Conservation (phyloP, 2,797 vertebrate species). For the Periophthalmus magnuspinnatus region DNA sequence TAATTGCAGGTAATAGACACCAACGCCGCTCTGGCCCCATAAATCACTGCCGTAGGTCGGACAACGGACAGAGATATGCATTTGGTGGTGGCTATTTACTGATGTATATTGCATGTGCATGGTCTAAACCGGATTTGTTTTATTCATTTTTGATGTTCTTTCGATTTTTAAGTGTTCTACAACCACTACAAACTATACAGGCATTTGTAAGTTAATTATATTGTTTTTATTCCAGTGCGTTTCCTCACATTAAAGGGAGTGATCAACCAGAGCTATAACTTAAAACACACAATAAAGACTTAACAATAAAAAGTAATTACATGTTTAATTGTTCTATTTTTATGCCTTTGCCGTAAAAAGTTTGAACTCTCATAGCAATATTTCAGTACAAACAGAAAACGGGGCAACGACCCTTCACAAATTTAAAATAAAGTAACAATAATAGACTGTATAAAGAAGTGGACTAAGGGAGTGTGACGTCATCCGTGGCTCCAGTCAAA, state of each 20-base stretch:
- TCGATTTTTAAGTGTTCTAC: not conserved
- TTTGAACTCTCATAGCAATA: no score
- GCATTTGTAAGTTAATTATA: not conserved
- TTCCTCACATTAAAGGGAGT: not conserved
- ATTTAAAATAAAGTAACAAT: no score
- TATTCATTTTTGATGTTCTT: not conserved
- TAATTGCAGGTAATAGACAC: slow-evolving; percentile 60
- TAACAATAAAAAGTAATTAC: not conserved
- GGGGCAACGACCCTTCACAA: no score
- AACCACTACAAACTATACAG: not conserved
- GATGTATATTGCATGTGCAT: not conserved
- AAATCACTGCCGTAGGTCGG: slow-evolving; percentile 5
- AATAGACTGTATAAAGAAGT: no score
- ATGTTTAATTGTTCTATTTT: not conserved
- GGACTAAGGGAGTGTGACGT: no score
- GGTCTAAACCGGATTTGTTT: not conserved
- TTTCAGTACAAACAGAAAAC: no score
- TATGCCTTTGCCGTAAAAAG: not conserved
- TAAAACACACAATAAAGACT: not conserved
- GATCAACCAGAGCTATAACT: not conserved
- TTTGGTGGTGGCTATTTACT: not conserved
- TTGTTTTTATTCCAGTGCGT: not conserved
- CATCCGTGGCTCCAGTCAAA: no score
- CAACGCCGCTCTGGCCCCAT: slow-evolving; percentile 28
- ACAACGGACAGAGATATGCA: not conserved